These are phyloP conservation scores for Periophthalmus modestus DNA, from an alignment of 2,113 vertebrate species.

Conservation along the genomic window DNA sequence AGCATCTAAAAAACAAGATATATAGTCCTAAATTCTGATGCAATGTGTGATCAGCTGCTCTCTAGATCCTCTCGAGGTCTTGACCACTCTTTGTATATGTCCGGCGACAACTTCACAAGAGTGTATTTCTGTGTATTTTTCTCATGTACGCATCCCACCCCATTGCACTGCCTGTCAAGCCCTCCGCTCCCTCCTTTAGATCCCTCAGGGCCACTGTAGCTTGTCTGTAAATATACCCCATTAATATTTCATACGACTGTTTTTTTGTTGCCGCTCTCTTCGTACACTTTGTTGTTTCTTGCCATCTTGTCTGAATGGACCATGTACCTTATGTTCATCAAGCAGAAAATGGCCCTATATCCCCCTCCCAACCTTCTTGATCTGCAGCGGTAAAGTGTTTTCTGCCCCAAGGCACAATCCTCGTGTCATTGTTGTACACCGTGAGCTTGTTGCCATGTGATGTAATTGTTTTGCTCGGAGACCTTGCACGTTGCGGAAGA, in stretches of 20 bases:
- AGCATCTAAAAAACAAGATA: too few relatives aligned
- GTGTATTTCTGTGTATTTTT: conserved; percentile 54
- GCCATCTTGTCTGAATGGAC: conserved; percentile 74
- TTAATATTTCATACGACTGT: conserved; percentile 79
- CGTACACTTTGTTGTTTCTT: conserved; percentile 53
- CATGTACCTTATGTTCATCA: conserved; percentile 72
- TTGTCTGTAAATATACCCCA: conserved; percentile 76
- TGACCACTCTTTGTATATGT: conserved; percentile 22
- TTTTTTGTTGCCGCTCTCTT: conserved; percentile 44
- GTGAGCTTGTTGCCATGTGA: conserved; percentile 64
- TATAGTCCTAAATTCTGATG: neutral
- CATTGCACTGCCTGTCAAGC: conserved; percentile 64
- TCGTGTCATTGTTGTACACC: conserved; percentile 72
- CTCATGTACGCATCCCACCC: conserved; percentile 40
- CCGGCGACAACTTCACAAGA: conserved; percentile 52
- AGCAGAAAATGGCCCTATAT: conserved; percentile 60
- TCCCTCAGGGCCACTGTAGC: conserved; percentile 62
- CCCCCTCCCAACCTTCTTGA: conserved; percentile 36
- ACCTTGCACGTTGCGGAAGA: conserved; percentile 36
- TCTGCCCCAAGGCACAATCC: conserved; percentile 73
- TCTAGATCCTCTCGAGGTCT: conserved; percentile 24
- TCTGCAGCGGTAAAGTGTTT: conserved; percentile 69
- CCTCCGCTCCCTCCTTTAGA: conserved; percentile 29
- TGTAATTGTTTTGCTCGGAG: conserved; percentile 70
- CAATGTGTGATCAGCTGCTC: neutral